Conservation (phyloP, 2,113 vertebrate species). For the Cnemophilus loriae region DNA sequence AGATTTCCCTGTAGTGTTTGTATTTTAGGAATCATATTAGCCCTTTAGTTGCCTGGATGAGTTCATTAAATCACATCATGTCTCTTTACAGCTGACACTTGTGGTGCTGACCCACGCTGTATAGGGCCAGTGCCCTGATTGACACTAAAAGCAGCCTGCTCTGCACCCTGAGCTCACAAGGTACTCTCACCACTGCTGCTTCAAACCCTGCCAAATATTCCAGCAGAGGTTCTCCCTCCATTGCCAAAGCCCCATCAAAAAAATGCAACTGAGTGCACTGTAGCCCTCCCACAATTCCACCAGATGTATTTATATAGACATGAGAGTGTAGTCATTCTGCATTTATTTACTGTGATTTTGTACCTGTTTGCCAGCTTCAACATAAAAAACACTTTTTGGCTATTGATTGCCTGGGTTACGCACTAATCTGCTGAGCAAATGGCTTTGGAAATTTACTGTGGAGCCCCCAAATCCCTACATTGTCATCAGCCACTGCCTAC, state of each 20-base stretch:
- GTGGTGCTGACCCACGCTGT: background rate
- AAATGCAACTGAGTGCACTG: background rate
- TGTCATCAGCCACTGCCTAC: background rate
- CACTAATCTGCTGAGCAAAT: constrained; percentile 2
- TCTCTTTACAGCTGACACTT: background rate
- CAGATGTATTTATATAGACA: background rate
- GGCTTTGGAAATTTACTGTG: constrained; percentile 4
- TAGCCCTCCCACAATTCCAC: background rate
- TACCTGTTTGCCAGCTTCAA: background rate
- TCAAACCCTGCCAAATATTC: background rate
- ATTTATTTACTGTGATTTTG: background rate
- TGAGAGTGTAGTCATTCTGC: background rate
- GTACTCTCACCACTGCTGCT: background rate
- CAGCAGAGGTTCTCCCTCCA: background rate
- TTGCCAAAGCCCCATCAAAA: background rate
- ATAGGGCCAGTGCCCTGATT: background rate
- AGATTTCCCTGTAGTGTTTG: background rate
- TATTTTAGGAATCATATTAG: background rate
- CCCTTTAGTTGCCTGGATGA: background rate
- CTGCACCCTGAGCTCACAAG: background rate
- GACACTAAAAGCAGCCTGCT: background rate
- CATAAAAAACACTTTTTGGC: background rate
- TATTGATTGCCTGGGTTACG: background rate
- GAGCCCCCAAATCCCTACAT: background rate
- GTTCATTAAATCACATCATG: background rate